Conservation (phyloP, 2,797 vertebrate species). For the Sorex maritimensis region DNA sequence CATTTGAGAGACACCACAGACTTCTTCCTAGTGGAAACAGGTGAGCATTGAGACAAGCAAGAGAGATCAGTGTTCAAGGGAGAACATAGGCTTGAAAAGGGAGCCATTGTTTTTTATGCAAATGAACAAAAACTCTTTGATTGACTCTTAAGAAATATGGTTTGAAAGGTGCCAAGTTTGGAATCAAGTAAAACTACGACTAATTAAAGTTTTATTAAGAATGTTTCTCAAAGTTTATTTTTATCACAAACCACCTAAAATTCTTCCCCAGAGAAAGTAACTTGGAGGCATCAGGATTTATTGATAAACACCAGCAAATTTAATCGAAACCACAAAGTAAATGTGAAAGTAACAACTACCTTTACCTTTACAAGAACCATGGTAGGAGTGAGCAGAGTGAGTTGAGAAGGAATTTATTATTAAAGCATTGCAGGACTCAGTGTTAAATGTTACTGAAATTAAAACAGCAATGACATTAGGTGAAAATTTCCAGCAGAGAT, state of each 20-base stretch:
- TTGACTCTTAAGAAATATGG: not conserved
- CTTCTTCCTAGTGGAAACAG: no score
- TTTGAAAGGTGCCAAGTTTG: not conserved
- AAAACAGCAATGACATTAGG: constrained; percentile 44
- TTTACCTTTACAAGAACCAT: not conserved
- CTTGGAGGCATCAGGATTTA: not conserved
- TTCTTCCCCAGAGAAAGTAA: not conserved
- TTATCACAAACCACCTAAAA: not conserved
- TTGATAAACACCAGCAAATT: not conserved
- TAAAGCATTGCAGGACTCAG: not conserved
- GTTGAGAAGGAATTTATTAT: not conserved
- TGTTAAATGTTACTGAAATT: constrained; percentile 47
- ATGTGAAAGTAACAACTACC: not conserved
- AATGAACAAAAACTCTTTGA: not conserved
- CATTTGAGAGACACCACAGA: no score
- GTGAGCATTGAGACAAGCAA: no score
- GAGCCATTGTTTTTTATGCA: not conserved
- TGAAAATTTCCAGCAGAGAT: constrained; percentile 25
- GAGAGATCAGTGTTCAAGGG: no score
- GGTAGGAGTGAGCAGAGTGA: not conserved
- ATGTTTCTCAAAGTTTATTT: constrained; percentile 3
- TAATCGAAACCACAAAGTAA: constrained; percentile 23
- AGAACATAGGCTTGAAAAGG: not conserved
- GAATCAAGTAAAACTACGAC: not conserved
- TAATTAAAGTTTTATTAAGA: not conserved